Conservation (phyloP, 2,797 vertebrate genomes). For the Xyrichtys novacula region DNA sequence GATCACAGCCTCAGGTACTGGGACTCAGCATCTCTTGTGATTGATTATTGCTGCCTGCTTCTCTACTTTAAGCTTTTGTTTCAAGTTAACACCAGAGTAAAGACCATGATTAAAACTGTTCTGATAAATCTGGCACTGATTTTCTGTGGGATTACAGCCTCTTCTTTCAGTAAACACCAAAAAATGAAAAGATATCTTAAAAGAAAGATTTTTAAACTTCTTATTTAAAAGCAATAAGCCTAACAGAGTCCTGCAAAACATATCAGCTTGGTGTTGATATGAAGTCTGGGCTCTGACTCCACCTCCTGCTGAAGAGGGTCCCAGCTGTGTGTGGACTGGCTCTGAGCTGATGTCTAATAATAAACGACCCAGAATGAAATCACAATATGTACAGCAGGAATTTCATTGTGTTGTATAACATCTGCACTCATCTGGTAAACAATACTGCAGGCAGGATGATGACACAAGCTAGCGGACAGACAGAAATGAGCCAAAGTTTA, state of each 20-base stretch:
- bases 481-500: constrained; percentile 37
- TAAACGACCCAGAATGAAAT: constrained; percentile 45
- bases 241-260: neutral
- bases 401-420: constrained; percentile 64
- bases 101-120: too few species aligned
- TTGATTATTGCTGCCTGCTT: too few species aligned
- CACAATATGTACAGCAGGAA: constrained; percentile 54
- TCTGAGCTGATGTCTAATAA: constrained; percentile 56
- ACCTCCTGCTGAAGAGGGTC: constrained; percentile 27
- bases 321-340: constrained; percentile 34
- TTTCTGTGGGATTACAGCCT: too few species aligned
- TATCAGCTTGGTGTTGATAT: neutral
- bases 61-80: too few species aligned
- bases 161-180: too few species aligned
- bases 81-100: too few species aligned
- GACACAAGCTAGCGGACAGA: constrained; percentile 38
- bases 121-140: too few species aligned
- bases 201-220: neutral
- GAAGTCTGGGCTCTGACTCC: constrained; percentile 10
- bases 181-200: neutral
- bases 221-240: neutral
- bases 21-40: too few species aligned
- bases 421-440: constrained; percentile 50
- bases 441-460: constrained; percentile 21
- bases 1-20: too few species aligned